phyloP scores from a whole-genome alignment of 2,888 invertebrate species.

The Caradrina kadenii region DNA sequence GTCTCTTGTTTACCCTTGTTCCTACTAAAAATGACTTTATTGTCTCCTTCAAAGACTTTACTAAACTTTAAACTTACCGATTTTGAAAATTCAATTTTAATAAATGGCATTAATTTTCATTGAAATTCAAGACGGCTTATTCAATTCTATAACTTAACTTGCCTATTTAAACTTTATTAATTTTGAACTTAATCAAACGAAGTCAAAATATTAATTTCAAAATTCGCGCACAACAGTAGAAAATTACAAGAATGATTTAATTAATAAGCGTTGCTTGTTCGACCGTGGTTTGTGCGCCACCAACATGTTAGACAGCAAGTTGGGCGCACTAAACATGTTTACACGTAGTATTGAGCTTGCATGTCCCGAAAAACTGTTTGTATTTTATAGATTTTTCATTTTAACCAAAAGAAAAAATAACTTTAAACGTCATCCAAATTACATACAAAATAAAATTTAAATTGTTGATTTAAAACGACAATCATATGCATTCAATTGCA shows the following conservation, averaged over 20 bases:
- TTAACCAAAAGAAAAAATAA: too few species aligned
- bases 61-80: not conserved
- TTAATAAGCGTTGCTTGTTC: conserved; percentile 44
- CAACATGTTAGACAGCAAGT: conserved; percentile 44
- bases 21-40: not conserved
- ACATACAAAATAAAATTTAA: not conserved
- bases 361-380: not conserved
- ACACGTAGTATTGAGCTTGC: not conserved
- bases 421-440: not conserved
- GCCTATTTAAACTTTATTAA: conserved; percentile 43
- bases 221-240: conserved; percentile 24
- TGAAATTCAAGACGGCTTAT: conserved; percentile 1
- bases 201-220: conserved; percentile 40
- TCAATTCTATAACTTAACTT: conserved; percentile 21
- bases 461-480: not conserved
- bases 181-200: conserved; percentile 33
- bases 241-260: conserved; percentile 39
- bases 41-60: not conserved
- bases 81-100: not conserved
- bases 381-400: too few species aligned
- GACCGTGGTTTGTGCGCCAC: conserved; percentile 26
- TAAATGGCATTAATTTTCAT: not conserved
- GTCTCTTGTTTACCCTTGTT: conserved; percentile 16
- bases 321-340: conserved; percentile 33
- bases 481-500: conserved; percentile 4